Conservation (phyloP, 2,888 invertebrate genomes). For the Timema cristinae region DNA sequence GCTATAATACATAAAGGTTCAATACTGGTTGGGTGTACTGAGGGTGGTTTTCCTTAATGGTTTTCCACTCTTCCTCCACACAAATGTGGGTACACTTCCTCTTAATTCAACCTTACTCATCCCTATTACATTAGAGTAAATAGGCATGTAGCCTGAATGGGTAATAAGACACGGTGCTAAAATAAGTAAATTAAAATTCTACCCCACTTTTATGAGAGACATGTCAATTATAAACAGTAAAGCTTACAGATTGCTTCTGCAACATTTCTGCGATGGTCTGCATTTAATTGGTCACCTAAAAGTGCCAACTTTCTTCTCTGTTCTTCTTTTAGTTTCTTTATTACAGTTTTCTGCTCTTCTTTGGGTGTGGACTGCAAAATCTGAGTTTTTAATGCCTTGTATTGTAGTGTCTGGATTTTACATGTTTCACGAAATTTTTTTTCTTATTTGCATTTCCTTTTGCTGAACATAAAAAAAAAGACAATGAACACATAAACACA, state of each 20-base stretch:
- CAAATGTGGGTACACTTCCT: too few species aligned
- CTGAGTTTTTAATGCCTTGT: slow-evolving; percentile 97
- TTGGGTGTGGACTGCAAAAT: slow-evolving; percentile 90
- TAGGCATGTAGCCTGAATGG: too few species aligned
- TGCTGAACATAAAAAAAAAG: slow-evolving; percentile 57
- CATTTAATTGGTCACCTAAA: slow-evolving; percentile 97
- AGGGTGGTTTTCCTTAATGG: too few species aligned
- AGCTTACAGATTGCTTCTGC: slow-evolving; percentile 71
- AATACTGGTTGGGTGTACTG: too few species aligned
- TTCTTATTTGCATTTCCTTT: slow-evolving; percentile 98
- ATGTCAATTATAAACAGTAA: neutral
- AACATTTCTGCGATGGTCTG: slow-evolving; percentile 99
- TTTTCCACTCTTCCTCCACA: too few species aligned
- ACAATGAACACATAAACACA: slow-evolving; percentile 15
- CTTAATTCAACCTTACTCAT: too few species aligned
- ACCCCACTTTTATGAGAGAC: too few species aligned
- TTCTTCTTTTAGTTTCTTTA: slow-evolving; percentile 96
- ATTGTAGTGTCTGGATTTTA: slow-evolving; percentile 98
- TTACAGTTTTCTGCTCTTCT: slow-evolving; percentile 94
- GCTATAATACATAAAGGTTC: too few species aligned
- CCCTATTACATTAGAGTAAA: too few species aligned
- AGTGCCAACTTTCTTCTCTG: slow-evolving; percentile 94
- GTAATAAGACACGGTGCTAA: too few species aligned
- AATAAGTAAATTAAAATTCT: too few species aligned
- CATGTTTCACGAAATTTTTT: slow-evolving; percentile 98